Conservation (phyloP, 2,113 vertebrate genomes). For the Forbesichthys agassizii region DNA sequence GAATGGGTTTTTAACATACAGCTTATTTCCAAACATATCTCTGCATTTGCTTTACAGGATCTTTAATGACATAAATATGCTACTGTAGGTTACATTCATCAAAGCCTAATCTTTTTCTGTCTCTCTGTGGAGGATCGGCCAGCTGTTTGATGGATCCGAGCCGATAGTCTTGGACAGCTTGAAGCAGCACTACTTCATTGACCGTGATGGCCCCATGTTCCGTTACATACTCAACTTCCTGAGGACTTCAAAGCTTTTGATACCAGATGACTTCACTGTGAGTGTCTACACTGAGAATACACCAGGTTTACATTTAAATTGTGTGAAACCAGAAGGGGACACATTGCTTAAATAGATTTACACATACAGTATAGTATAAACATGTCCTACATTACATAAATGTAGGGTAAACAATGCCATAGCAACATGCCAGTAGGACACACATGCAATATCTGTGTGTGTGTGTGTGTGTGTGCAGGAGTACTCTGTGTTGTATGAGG, state of each 20-base stretch:
- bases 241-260: conserved; percentile 90
- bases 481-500: conserved; percentile 92
- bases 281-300: conserved; percentile 44
- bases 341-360: too few relatives aligned
- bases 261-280: conserved; percentile 98
- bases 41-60: too few relatives aligned
- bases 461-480: conserved; percentile 77
- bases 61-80: too few relatives aligned
- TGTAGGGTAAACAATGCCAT: too few relatives aligned
- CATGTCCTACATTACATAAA: background rate
- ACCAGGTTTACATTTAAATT: too few relatives aligned
- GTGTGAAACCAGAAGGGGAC: too few relatives aligned
- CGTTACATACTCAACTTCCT: conserved; percentile 96
- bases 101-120: conserved; percentile 7
- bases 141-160: conserved; percentile 94
- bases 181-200: conserved; percentile 98
- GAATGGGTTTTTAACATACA: too few relatives aligned
- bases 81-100: too few relatives aligned
- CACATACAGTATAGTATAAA: too few relatives aligned
- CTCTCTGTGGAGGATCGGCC: conserved; percentile 83
- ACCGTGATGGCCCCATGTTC: conserved; percentile 96
- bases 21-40: too few relatives aligned
- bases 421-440: too few relatives aligned
- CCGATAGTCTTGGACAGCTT: conserved; percentile 96
- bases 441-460: background rate